Evolutionary conservation across 2,113 vertebrate species (phyloP).

Genomic region (Sorex araneus): DNA sequence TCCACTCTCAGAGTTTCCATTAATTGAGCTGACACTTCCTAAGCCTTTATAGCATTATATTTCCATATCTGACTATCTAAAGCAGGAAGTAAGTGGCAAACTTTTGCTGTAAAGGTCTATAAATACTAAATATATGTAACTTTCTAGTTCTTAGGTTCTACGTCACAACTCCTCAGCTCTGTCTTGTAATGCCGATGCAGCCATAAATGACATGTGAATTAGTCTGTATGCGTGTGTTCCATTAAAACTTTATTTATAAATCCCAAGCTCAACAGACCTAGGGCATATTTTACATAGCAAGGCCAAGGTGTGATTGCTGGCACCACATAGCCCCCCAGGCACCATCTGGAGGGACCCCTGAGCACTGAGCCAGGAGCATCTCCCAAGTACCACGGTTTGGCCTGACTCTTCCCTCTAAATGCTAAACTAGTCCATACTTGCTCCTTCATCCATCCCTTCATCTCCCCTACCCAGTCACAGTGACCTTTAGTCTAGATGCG

Average conservation of each 20-base stretch:
- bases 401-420: not conserved
- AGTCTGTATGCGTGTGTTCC: not conserved
- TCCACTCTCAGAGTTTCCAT: constrained; percentile 7
- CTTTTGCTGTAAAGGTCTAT: constrained; percentile 2
- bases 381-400: too few species aligned
- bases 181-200: constrained; percentile 18
- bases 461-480: not conserved
- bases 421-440: not conserved
- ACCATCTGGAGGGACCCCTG: not conserved
- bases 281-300: not conserved
- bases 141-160: not conserved
- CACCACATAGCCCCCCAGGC: not conserved
- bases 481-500: constrained; percentile 39
- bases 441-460: too few species aligned
- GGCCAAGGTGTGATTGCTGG: not conserved
- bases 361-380: too few species aligned
- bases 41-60: not conserved
- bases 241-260: constrained; percentile 29
- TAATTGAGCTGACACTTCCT: not conserved
- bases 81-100: not conserved
- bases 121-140: not conserved
- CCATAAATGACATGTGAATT: constrained; percentile 30
- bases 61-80: not conserved
- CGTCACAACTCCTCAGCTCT: not conserved
- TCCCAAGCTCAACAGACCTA: not conserved